Evolutionary conservation across 2,888 invertebrate species (phyloP).

Genomic region (Oscheius myriophilus): DNA sequence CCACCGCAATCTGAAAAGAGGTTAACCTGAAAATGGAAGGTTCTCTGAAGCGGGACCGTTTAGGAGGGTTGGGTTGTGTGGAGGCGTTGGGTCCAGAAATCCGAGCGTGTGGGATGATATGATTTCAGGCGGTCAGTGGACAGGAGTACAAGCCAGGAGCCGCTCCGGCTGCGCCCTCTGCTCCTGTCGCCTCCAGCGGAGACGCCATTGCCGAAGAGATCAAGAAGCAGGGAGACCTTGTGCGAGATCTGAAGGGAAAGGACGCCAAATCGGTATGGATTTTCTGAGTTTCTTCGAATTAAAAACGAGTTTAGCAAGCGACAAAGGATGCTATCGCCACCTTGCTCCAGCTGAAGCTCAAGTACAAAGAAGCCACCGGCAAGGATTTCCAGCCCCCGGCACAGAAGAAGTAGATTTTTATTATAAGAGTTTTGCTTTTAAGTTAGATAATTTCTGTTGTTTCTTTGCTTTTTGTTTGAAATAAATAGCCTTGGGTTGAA

Average conservation of each 20-base stretch:
- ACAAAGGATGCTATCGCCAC: conserved; percentile 76
- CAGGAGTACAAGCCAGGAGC: conserved; percentile 24
- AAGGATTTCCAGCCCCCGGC: conserved; percentile 15
- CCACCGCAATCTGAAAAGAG: too few species aligned
- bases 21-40: too few species aligned
- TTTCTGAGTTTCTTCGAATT: conserved; percentile 30
- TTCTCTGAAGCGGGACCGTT: too few species aligned
- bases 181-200: conserved; percentile 8
- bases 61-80: not conserved
- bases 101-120: conserved; percentile 80
- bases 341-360: conserved; percentile 80
- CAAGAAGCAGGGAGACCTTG: conserved; percentile 77
- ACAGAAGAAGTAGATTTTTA: conserved; percentile 17
- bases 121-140: conserved; percentile 77
- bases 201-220: conserved; percentile 50
- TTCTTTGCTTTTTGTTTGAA: not conserved
- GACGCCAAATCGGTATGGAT: conserved; percentile 71
- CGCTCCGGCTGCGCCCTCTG: conserved; percentile 9
- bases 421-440: too few species aligned
- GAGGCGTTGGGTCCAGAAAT: not conserved
- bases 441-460: not conserved
- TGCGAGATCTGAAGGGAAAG: conserved; percentile 77
- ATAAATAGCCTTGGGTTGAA: too few species aligned
- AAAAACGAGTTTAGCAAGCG: too few species aligned
- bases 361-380: conserved; percentile 77